A percentile compares a stretch with the other conserved stretches of the same genome.
These are phyloP conservation scores for Tretioscincus oriximinensis DNA, from an alignment of 2,113 vertebrate genomes.

Conservation along the genomic window DNA sequence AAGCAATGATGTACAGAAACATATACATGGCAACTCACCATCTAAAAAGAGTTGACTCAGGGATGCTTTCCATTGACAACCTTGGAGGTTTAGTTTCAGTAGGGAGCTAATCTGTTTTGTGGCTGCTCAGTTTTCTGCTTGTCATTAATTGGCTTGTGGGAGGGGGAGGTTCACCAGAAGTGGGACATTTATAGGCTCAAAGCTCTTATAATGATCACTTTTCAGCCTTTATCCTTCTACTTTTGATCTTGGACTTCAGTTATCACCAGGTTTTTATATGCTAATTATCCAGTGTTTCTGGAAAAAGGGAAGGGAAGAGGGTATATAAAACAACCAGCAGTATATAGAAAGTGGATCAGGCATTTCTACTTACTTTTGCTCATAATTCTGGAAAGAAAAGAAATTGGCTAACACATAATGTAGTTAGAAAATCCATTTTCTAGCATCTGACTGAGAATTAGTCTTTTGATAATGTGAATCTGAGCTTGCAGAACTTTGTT, in stretches of 20 bases:
- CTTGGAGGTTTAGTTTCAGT: slow-evolving; percentile 57
- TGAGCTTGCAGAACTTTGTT: slow-evolving; percentile 10
- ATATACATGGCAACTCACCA: not conserved
- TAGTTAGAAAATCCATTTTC: not conserved
- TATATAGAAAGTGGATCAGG: slow-evolving; percentile 2
- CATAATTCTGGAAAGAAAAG: not conserved
- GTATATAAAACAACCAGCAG: slow-evolving; percentile 11
- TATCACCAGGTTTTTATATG: slow-evolving; percentile 65
- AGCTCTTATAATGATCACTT: slow-evolving; percentile 69
- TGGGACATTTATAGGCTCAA: slow-evolving; percentile 68
- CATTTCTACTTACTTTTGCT: slow-evolving; percentile 24
- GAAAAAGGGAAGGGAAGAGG: slow-evolving; percentile 42
- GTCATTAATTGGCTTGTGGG: slow-evolving; percentile 57
- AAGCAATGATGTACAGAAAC: not conserved
- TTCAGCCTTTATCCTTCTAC: slow-evolving; percentile 61
- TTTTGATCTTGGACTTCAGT: slow-evolving; percentile 65
- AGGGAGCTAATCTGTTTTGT: slow-evolving; percentile 51
- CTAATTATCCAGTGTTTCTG: slow-evolving; percentile 52
- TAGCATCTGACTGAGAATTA: not conserved
- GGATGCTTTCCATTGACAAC: not conserved
- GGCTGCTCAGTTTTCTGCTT: slow-evolving; percentile 56
- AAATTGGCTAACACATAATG: not conserved
- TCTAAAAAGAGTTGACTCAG: not conserved
- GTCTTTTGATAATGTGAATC: not conserved
- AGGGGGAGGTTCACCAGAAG: slow-evolving; percentile 62